phyloP scores from a whole-genome alignment of 2,888 invertebrate genomes.

The Pediacus dermestoides region DNA sequence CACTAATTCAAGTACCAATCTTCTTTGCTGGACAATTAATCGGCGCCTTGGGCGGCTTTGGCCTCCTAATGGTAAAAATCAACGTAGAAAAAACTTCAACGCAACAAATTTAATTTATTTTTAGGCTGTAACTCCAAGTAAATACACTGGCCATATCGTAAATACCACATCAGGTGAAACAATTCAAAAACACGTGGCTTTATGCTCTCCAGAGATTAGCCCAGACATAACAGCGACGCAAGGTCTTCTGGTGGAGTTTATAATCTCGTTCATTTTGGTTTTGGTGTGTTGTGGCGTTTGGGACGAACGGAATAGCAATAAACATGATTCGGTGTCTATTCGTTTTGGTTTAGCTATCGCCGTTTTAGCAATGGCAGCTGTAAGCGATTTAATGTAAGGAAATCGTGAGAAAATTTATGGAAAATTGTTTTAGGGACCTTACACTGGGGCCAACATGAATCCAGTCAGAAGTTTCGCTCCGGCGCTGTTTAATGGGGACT shows the following conservation, averaged over 20 bases:
- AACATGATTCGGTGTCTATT: conserved; percentile 63
- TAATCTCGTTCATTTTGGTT: conserved; percentile 62
- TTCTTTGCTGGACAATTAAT: conserved; percentile 65
- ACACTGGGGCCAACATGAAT: conserved; percentile 68
- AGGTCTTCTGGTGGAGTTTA: conserved; percentile 61
- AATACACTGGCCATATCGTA: conserved; percentile 22
- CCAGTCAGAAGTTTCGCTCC: conserved; percentile 68
- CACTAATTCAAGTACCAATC: conserved; percentile 54
- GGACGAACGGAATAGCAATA: conserved; percentile 65
- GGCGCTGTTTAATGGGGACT: conserved; percentile 64
- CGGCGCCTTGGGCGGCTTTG: conserved; percentile 68
- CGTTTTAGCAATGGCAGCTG: conserved; percentile 63
- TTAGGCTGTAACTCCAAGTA: conserved; percentile 36
- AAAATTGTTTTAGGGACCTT: conserved; percentile 47
- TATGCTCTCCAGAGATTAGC: conserved; percentile 41
- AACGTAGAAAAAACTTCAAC: too few relatives aligned
- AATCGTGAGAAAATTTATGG: not conserved
- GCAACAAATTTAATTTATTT: conserved; percentile 7
- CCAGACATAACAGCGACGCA: conserved; percentile 45
- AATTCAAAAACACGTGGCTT: conserved; percentile 24
- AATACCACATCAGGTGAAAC: conserved; percentile 6
- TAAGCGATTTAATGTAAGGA: conserved; percentile 44
- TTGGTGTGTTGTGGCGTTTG: conserved; percentile 68
- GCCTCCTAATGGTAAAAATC: conserved; percentile 60
- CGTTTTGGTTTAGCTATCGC: conserved; percentile 67